A percentile compares a stretch with the other conserved stretches of the same genome.
phyloP scores from a whole-genome alignment of 2,888 invertebrate species.

The Aphodius granarius region DNA sequence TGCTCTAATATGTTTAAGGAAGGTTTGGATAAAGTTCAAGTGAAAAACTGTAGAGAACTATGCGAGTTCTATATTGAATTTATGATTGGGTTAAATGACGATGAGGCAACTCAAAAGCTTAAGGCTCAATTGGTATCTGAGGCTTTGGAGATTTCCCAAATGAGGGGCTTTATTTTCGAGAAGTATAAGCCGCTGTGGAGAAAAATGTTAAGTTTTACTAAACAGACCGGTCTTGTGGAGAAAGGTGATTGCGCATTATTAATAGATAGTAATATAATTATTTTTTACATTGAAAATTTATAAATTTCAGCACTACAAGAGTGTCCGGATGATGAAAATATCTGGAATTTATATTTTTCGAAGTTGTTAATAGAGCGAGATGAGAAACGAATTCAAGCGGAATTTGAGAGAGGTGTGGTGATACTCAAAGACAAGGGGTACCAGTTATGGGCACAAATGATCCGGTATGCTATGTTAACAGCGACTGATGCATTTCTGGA shows the following conservation, averaged over 20 bases:
- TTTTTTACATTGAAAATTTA: neutral
- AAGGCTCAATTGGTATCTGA: constrained; percentile 56
- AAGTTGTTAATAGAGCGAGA: constrained; percentile 54
- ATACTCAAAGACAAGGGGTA: constrained; percentile 51
- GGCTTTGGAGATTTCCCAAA: constrained; percentile 49
- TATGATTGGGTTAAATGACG: constrained; percentile 56
- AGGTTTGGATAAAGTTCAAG: constrained; percentile 38
- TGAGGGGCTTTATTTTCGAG: constrained; percentile 40
- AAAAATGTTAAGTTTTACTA: constrained; percentile 39
- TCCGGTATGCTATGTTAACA: constrained; percentile 47
- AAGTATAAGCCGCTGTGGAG: constrained; percentile 46
- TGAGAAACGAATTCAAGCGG: constrained; percentile 45
- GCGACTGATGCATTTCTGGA: constrained; percentile 49
- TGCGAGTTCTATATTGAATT: constrained; percentile 57
- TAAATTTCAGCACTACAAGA: constrained; percentile 8
- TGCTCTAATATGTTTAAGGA: constrained; percentile 38
- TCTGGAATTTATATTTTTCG: constrained; percentile 58
- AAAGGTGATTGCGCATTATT: constrained; percentile 23
- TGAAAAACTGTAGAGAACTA: constrained; percentile 33
- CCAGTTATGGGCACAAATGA: constrained; percentile 54
- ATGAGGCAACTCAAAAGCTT: constrained; percentile 53
- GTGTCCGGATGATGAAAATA: constrained; percentile 53
- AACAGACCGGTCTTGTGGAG: constrained; percentile 37
- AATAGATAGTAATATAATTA: too few species aligned
- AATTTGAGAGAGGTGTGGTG: constrained; percentile 46